Percentiles rank a stretch among this genome's conserved stretches.
Conservation (phyloP, 2,888 invertebrate species). For the Eupithecia inturbata region DNA sequence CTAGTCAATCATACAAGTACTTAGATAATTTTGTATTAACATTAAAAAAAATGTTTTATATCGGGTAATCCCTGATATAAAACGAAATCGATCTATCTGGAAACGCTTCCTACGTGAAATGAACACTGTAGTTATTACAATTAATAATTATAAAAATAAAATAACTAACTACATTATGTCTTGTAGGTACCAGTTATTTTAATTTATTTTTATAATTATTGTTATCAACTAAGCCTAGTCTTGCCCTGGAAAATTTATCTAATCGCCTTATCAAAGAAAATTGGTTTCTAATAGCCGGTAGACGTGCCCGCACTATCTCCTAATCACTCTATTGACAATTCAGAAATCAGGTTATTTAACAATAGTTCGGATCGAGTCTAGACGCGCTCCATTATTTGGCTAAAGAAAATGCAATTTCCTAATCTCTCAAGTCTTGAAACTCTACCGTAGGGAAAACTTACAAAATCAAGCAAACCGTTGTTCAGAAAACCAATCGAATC, state of each 20-base stretch:
- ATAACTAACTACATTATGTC: too few relatives aligned
- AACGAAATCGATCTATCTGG: neutral
- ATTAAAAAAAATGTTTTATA: too few relatives aligned
- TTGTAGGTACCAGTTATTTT: too few relatives aligned
- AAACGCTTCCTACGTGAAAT: neutral
- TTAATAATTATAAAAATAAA: too few relatives aligned
- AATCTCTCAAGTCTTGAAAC: conserved; percentile 32
- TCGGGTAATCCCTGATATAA: too few relatives aligned
- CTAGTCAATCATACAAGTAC: too few relatives aligned
- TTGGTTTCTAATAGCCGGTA: conserved; percentile 66
- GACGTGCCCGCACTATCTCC: conserved; percentile 61
- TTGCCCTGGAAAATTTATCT: conserved; percentile 54
- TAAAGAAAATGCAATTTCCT: conserved; percentile 35
- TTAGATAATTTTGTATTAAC: too few relatives aligned
- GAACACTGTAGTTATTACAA: too few relatives aligned
- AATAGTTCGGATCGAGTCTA: conserved; percentile 42
- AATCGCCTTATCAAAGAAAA: conserved; percentile 61
- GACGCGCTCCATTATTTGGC: conserved; percentile 42
- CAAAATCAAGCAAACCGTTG: conserved; percentile 3
- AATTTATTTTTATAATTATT: too few relatives aligned
- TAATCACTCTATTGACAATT: conserved; percentile 60
- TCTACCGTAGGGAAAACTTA: conserved; percentile 2
- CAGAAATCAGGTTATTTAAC: conserved; percentile 56
- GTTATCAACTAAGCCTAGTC: conserved; percentile 19
- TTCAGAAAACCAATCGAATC: neutral